phyloP scores from a whole-genome alignment of 1,140 invertebrate species.

The Camponotus vicinus region DNA sequence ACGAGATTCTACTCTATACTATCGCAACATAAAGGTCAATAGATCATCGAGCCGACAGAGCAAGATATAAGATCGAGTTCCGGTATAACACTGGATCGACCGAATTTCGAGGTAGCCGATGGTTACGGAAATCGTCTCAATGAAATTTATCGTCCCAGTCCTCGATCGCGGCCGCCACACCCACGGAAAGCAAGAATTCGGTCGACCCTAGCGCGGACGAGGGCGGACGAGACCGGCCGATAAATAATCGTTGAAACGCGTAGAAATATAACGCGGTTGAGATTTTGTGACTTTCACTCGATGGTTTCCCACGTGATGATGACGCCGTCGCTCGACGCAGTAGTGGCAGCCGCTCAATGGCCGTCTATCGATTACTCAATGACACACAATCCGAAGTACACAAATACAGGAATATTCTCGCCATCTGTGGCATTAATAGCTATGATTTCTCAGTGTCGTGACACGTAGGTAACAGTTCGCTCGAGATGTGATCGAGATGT shows the following conservation, averaged over 20 bases:
- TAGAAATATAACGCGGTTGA: slow-evolving; percentile 53
- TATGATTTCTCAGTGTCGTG: slow-evolving; percentile 67
- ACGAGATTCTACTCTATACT: not conserved
- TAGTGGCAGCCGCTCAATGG: slow-evolving; percentile 53
- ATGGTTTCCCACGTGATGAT: slow-evolving; percentile 69
- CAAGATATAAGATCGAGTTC: slow-evolving; percentile 36
- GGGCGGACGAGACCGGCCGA: slow-evolving; percentile 9
- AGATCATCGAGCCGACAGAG: slow-evolving; percentile 4
- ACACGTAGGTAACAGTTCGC: slow-evolving; percentile 67
- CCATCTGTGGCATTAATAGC: slow-evolving; percentile 68
- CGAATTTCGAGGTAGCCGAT: slow-evolving; percentile 32
- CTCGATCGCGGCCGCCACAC: slow-evolving; percentile 53
- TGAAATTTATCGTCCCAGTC: slow-evolving; percentile 61
- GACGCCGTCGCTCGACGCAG: slow-evolving; percentile 38
- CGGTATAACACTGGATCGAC: slow-evolving; percentile 24
- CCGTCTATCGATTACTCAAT: slow-evolving; percentile 68
- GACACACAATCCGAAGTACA: slow-evolving; percentile 60
- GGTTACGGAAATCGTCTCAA: slow-evolving; percentile 55
- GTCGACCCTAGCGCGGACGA: slow-evolving; percentile 47
- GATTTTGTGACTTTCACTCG: slow-evolving; percentile 70
- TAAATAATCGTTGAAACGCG: slow-evolving; percentile 58
- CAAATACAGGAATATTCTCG: slow-evolving; percentile 63
- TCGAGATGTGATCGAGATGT: slow-evolving; percentile 67
- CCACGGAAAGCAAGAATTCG: slow-evolving; percentile 56
- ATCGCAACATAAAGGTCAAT: not conserved